phyloP scores from a whole-genome alignment of 2,888 invertebrate genomes.

The Heliconius charithonia region DNA sequence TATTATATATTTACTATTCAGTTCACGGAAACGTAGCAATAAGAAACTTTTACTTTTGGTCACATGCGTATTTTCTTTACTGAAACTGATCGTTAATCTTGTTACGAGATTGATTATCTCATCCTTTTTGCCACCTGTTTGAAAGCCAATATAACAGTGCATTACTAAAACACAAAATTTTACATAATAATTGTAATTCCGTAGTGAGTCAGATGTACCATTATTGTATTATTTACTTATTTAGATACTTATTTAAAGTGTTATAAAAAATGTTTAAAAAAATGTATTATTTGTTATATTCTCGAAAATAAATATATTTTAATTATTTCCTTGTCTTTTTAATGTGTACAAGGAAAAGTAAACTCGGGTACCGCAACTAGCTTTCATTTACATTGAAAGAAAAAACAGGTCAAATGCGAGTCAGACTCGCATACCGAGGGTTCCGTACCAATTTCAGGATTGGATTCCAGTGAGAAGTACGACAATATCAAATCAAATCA shows the following conservation, averaged over 20 bases:
- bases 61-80: constrained; percentile 43
- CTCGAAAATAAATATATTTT: not conserved
- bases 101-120: constrained; percentile 46
- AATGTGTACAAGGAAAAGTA: not conserved
- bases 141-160: not conserved
- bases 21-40: constrained; percentile 64
- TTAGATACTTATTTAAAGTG: too few species aligned
- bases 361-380: not conserved
- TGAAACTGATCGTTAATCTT: constrained; percentile 42
- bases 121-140: constrained; percentile 29
- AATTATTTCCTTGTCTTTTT: not conserved
- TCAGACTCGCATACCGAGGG: too few species aligned
- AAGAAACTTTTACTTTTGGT: constrained; percentile 63
- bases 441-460: too few species aligned
- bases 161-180: not conserved
- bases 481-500: too few species aligned
- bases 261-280: too few species aligned
- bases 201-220: not conserved
- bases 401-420: not conserved
- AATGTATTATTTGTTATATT: too few species aligned
- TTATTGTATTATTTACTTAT: too few species aligned
- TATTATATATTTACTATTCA: constrained; percentile 59
- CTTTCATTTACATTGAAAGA: not conserved
- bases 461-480: too few species aligned
- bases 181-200: not conserved